phyloP scores from a whole-genome alignment of 2,888 invertebrate genomes.

The Leptinotarsa peninsularis region DNA sequence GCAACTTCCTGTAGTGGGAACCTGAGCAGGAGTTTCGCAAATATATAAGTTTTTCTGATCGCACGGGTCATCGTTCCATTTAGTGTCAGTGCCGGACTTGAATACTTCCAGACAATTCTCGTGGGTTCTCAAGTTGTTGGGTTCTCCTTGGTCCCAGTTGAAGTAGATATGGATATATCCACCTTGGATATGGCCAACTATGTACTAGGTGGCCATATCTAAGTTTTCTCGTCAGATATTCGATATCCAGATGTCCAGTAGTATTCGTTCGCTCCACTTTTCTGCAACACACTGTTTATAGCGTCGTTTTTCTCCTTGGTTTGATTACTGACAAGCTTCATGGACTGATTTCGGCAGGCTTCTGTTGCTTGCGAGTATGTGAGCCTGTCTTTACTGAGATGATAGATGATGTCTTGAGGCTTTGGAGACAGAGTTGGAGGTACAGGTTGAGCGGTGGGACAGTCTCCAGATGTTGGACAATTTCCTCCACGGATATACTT shows the following conservation, averaged over 20 bases:
- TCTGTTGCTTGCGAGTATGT: no score
- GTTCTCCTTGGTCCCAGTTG: slow-evolving; percentile 25
- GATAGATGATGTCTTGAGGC: no score
- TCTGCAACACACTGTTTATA: no score
- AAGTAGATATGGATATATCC: background rate
- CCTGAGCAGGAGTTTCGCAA: slow-evolving; percentile 16
- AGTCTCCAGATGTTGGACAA: background rate
- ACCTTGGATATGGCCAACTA: background rate
- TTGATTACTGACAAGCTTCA: no score
- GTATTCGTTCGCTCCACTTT: background rate
- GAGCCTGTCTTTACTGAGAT: no score
- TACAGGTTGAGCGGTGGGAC: no score
- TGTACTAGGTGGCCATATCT: slow-evolving; percentile 28
- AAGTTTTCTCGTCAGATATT: slow-evolving; percentile 14
- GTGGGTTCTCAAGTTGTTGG: slow-evolving; percentile 2
- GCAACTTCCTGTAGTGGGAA: background rate
- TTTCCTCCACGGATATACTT: background rate
- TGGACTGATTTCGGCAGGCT: no score
- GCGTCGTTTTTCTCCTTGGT: no score
- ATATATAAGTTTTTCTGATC: slow-evolving; percentile 13
- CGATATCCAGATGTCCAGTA: slow-evolving; percentile 38
- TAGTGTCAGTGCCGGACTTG: background rate
- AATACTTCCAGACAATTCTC: slow-evolving; percentile 22
- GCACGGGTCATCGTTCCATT: slow-evolving; percentile 24
- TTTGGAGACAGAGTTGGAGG: no score